phyloP scores from a whole-genome alignment of 2,113 vertebrate genomes.

The Thermophis baileyi region DNA sequence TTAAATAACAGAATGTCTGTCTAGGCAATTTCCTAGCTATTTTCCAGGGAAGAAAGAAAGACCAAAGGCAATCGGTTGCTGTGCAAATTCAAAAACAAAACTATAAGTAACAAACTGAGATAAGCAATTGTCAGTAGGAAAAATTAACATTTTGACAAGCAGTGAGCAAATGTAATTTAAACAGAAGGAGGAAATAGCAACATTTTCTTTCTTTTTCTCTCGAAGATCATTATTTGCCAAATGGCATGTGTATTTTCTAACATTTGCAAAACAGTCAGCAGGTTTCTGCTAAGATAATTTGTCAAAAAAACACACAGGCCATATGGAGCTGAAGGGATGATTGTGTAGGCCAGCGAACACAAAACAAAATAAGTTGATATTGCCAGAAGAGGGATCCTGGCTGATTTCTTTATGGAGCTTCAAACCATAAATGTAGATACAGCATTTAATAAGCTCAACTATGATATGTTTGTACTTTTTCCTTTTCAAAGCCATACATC shows the following conservation, averaged over 20 bases:
- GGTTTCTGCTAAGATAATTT: conserved; percentile 38
- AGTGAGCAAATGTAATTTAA: conserved; percentile 35
- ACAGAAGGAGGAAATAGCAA: neutral
- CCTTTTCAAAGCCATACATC: neutral
- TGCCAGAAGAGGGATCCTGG: neutral
- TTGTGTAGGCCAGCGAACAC: neutral
- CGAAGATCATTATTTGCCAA: conserved; percentile 17
- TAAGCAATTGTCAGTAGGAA: conserved; percentile 29
- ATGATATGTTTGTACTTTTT: neutral
- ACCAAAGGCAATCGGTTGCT: conserved; percentile 2
- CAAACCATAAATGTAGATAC: neutral
- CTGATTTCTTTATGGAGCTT: neutral
- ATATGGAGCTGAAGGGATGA: conserved; percentile 13
- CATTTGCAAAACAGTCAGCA: conserved; percentile 49
- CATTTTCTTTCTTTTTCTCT: neutral
- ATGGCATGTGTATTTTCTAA: conserved; percentile 7
- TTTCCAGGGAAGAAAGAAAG: neutral
- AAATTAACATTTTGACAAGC: conserved; percentile 50
- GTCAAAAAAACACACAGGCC: conserved; percentile 27
- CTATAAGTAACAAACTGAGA: conserved; percentile 25
- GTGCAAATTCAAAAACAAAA: conserved; percentile 46
- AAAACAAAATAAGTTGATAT: neutral
- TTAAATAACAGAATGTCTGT: neutral
- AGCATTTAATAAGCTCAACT: neutral
- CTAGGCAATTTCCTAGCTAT: neutral